These are phyloP conservation scores for Eupithecia insigniata DNA, from an alignment of 2,888 invertebrate species.

Conservation along the genomic window DNA sequence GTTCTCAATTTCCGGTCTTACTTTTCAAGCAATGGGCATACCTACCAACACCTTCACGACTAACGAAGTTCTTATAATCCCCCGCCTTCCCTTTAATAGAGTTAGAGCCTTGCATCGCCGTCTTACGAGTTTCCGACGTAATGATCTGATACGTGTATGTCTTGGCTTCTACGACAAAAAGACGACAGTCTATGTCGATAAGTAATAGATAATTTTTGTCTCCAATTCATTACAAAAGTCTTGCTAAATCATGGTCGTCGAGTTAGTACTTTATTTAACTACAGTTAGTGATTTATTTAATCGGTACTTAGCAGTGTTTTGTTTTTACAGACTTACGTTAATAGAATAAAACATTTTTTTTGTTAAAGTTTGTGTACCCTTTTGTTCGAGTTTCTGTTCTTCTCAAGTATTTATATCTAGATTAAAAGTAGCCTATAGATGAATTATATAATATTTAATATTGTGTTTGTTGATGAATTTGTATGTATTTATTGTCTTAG, in stretches of 20 bases:
- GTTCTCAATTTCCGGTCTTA: background rate
- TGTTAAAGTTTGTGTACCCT: too few species aligned
- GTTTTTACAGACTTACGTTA: too few species aligned
- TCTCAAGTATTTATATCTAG: too few species aligned
- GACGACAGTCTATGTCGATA: background rate
- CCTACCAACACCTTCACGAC: conserved; percentile 79
- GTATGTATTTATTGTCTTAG: too few species aligned
- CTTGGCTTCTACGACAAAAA: background rate
- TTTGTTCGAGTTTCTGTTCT: too few species aligned
- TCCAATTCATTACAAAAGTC: too few species aligned
- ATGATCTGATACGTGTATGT: conserved; percentile 51
- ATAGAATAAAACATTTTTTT: too few species aligned
- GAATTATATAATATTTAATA: too few species aligned
- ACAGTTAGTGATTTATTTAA: too few species aligned
- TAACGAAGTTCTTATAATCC: conserved; percentile 83
- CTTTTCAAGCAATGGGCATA: conserved; percentile 27
- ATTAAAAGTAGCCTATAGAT: too few species aligned
- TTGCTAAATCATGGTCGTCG: background rate
- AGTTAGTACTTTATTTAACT: background rate
- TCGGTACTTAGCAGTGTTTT: too few species aligned
- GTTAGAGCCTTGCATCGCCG: conserved; percentile 79
- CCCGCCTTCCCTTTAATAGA: conserved; percentile 68
- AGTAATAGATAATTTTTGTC: background rate
- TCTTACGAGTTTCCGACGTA: conserved; percentile 63
- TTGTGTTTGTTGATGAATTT: too few species aligned